Conservation (phyloP, 1,140 invertebrate genomes). For the Leptinotarsa defecta region DNA sequence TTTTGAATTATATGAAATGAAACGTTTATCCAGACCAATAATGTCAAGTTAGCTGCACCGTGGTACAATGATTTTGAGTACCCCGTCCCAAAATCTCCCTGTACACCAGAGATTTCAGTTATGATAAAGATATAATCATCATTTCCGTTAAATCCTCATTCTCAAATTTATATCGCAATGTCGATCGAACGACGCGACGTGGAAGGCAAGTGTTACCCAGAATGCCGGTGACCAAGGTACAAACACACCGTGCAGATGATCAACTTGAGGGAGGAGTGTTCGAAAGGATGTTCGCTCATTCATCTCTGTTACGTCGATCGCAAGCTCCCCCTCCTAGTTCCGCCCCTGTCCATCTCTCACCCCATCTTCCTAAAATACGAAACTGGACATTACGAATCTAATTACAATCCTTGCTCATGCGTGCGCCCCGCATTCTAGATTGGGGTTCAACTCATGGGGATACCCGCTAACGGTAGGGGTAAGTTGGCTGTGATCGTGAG, state of each 20-base stretch:
- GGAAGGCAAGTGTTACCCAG: neutral
- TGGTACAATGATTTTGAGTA: no score
- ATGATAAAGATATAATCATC: no score
- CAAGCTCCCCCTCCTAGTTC: conserved; percentile 19
- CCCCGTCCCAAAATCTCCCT: no score
- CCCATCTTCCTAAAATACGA: conserved; percentile 51
- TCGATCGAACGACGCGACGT: no score
- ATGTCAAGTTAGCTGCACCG: no score
- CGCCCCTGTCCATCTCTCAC: conserved; percentile 27
- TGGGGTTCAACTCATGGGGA: conserved; percentile 44
- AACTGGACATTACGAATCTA: conserved; percentile 58
- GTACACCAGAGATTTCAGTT: no score
- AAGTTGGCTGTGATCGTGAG: conserved; percentile 41
- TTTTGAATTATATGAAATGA: no score
- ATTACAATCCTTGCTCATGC: conserved; percentile 58
- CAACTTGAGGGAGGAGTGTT: conserved; percentile 5
- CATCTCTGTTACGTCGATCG: conserved; percentile 20
- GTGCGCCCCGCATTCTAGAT: conserved; percentile 43
- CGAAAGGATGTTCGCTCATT: conserved; percentile 27
- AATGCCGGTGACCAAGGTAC: neutral
- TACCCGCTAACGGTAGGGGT: conserved; percentile 45
- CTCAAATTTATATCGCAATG: no score
- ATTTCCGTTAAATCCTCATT: no score
- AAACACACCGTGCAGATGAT: neutral
- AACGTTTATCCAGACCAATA: no score